A percentile compares a stretch with the other conserved stretches of the same genome.
These are phyloP conservation scores for Heliconius aoede DNA, from an alignment of 2,888 invertebrate genomes.

Conservation along the genomic window DNA sequence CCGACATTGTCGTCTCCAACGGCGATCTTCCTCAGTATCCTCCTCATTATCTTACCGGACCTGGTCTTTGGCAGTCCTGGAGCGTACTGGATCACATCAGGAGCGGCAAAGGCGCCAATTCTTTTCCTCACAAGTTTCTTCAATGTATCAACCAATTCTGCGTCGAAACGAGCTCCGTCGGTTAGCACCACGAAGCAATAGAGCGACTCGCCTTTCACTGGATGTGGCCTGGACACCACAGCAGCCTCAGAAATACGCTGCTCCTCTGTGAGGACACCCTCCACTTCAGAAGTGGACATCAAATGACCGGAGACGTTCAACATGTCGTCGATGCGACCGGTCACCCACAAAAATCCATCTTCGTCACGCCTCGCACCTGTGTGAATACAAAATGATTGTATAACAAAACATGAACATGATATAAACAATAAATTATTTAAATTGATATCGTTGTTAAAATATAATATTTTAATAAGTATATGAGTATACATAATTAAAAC, in stretches of 20 bases:
- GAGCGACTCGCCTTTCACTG: conserved; percentile 97
- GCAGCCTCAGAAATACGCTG: conserved; percentile 94
- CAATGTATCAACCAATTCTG: conserved; percentile 87
- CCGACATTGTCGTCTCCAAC: conserved; percentile 94
- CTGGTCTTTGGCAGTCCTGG: conserved; percentile 97
- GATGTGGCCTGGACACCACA: conserved; percentile 96
- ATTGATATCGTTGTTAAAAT: too few species aligned
- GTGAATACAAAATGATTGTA: background rate
- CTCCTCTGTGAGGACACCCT: conserved; percentile 91
- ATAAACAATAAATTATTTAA: background rate
- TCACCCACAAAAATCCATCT: conserved; percentile 98
- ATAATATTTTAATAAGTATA: too few species aligned
- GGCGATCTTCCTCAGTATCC: conserved; percentile 96
- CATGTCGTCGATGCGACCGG: conserved; percentile 99
- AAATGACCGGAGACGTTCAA: conserved; percentile 99
- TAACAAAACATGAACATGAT: background rate
- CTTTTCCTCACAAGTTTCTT: conserved; percentile 92
- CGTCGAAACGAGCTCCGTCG: conserved; percentile 88
- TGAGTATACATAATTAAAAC: too few species aligned
- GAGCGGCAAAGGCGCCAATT: conserved; percentile 98
- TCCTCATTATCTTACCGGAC: conserved; percentile 99
- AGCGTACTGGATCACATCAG: conserved; percentile 96
- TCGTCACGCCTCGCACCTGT: conserved; percentile 94
- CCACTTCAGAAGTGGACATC: conserved; percentile 98
- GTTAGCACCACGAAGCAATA: conserved; percentile 98